phyloP scores from a whole-genome alignment of 2,113 vertebrate species.

The Triplophysa rosa region DNA sequence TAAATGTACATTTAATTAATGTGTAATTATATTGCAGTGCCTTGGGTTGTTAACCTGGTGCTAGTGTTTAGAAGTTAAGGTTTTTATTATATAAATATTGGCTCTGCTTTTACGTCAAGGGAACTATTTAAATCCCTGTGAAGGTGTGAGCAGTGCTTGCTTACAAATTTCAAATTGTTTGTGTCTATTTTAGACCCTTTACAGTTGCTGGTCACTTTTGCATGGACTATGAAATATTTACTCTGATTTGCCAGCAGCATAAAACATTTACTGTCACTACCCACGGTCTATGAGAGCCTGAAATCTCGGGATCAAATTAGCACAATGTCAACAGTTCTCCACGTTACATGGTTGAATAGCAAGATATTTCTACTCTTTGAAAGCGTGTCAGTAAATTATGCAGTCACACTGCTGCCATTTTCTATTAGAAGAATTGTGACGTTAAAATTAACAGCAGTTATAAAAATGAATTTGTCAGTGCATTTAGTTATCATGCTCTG shows the following conservation, averaged over 20 bases:
- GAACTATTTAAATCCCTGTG: not conserved
- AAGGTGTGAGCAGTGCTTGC: not conserved
- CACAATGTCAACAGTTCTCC: slow-evolving; percentile 18
- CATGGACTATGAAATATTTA: slow-evolving; percentile 65
- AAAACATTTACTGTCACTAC: slow-evolving; percentile 64
- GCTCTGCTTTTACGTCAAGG: not conserved
- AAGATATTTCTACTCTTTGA: slow-evolving; percentile 11
- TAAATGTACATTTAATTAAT: too few species aligned
- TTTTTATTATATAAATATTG: not conserved
- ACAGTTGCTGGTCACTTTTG: slow-evolving; percentile 50
- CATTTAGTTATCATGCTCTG: not conserved
- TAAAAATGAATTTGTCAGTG: not conserved
- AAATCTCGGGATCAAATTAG: not conserved
- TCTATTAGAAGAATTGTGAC: not conserved
- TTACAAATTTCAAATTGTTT: not conserved
- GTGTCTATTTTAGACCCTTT: slow-evolving; percentile 26
- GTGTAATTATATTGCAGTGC: too few species aligned
- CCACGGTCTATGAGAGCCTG: slow-evolving; percentile 18
- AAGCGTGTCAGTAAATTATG: not conserved
- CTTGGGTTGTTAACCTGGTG: too few species aligned
- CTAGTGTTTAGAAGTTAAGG: too few species aligned
- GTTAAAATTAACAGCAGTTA: not conserved
- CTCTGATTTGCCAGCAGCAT: slow-evolving; percentile 58
- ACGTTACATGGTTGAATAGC: not conserved
- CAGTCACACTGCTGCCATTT: not conserved